phyloP scores from a whole-genome alignment of 2,888 invertebrate species.

The Bombyx huttoni region DNA sequence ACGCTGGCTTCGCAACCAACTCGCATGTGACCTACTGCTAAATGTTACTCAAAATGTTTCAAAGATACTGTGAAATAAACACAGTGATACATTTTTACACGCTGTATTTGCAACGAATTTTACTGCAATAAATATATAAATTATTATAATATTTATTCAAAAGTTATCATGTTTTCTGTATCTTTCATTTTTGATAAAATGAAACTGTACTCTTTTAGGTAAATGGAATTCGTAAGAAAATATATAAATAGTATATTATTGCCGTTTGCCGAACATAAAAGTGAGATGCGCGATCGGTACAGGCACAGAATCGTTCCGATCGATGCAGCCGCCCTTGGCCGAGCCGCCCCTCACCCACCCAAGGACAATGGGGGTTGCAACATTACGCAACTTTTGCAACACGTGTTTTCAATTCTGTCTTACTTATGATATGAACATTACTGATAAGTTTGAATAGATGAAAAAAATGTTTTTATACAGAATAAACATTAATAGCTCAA shows the following conservation, averaged over 20 bases:
- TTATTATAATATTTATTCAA: neutral
- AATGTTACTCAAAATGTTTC: neutral
- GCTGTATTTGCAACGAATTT: too few relatives aligned
- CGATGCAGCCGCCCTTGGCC: constrained; percentile 65
- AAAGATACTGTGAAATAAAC: neutral
- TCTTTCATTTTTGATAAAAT: neutral
- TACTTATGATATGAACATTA: too few relatives aligned
- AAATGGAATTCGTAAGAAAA: too few relatives aligned
- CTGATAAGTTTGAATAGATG: too few relatives aligned
- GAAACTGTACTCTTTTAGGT: neutral
- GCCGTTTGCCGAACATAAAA: neutral
- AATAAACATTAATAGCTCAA: constrained; percentile 23
- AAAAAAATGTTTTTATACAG: too few relatives aligned
- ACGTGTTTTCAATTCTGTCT: constrained; percentile 5
- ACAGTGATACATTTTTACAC: neutral
- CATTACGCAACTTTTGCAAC: constrained; percentile 38
- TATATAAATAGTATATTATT: too few relatives aligned
- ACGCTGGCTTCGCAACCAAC: neutral
- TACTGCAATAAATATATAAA: neutral
- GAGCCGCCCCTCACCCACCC: constrained; percentile 30
- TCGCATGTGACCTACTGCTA: neutral
- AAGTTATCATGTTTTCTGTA: neutral
- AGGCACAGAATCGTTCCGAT: constrained; percentile 13
- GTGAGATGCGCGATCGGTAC: neutral
- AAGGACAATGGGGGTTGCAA: constrained; percentile 46